phyloP scores from a whole-genome alignment of 2,797 vertebrate genomes.

The Peromyscus nudipes region DNA sequence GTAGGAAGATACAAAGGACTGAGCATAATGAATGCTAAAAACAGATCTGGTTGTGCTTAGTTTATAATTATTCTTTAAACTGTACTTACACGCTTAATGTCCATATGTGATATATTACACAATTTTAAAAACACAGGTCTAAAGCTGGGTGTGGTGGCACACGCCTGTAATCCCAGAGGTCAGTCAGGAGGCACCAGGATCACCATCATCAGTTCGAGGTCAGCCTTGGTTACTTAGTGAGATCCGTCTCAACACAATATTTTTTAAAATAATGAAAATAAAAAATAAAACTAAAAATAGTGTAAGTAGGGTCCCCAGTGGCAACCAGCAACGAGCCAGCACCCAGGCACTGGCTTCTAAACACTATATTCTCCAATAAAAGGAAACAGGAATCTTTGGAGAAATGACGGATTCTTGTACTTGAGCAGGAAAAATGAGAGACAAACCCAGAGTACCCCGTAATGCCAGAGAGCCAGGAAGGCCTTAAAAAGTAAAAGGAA shows the following conservation, averaged over 20 bases:
- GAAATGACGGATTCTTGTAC: neutral
- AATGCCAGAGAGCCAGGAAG: neutral
- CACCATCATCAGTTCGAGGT: neutral
- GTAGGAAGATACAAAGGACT: conserved; percentile 62
- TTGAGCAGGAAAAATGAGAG: neutral
- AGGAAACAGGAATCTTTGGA: conserved; percentile 36
- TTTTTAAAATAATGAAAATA: neutral
- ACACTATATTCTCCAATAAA: neutral
- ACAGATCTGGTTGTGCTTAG: conserved; percentile 39
- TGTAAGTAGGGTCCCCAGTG: neutral
- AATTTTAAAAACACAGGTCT: conserved; percentile 59
- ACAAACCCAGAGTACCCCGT: neutral
- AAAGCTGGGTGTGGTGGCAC: neutral
- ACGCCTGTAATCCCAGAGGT: neutral
- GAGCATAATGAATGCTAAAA: conserved; percentile 57
- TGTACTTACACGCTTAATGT: conserved; percentile 38
- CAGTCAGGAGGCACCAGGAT: neutral
- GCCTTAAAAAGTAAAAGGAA: neutral
- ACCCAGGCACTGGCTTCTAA: conserved; percentile 19
- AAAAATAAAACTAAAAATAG: neutral
- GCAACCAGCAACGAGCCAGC: neutral
- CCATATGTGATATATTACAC: conserved; percentile 39
- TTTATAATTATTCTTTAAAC: conserved; percentile 73
- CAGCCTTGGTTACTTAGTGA: neutral
- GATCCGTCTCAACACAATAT: neutral